Evolutionary conservation across 1,140 invertebrate species (phyloP), one percentile per base, ranked within the genome.

Genomic region (Eubasilissa regina): DNA sequence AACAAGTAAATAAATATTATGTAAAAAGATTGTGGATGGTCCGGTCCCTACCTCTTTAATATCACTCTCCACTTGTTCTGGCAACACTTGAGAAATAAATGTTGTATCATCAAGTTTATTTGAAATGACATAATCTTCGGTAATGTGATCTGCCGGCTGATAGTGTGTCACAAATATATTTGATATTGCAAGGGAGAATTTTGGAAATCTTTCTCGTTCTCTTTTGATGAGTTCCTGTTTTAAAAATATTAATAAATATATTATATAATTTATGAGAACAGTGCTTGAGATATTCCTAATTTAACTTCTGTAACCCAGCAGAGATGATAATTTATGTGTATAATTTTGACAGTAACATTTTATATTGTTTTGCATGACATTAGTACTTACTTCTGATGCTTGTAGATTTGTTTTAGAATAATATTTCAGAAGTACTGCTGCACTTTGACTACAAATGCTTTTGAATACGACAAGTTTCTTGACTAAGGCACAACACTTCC

Each of bases 401-500:
- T 10, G 56, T 4, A 21, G 51, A 44, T 64, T 35, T 60, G n/a
- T 79, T 8, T 35, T 15, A 15, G 48, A 43, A 25, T 51, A 45
- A 79, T 76, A 79, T 17, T 75, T 72, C 43, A 48, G 9, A 15
- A 81, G 55, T 72, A 81, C 19, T 12, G 13, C 15, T 17, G 48
- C 56, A 51, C 77, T 81, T 73, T 79, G 19, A 47, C 17, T 35
- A 25, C 77, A 81, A 10, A 79, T 45, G n/a, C 11, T 73, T 79
- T 48, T 68, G 44, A 81, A 79, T 17, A 11, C 4, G 43, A 73
- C 25, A 56, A 55, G 64, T 62, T 81, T 81, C 10, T 58, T 19
- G 4, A 81, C 10, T 44, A 79, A 58, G 44, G 19, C 12, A 10
- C 45, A 62, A 77, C 80, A 81, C 47, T 73, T 11, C 77, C 77